Evolutionary conservation across 92 coral and sea anemone genomes (phyloP).

Genomic region (Meandrina meandrites): DNA sequence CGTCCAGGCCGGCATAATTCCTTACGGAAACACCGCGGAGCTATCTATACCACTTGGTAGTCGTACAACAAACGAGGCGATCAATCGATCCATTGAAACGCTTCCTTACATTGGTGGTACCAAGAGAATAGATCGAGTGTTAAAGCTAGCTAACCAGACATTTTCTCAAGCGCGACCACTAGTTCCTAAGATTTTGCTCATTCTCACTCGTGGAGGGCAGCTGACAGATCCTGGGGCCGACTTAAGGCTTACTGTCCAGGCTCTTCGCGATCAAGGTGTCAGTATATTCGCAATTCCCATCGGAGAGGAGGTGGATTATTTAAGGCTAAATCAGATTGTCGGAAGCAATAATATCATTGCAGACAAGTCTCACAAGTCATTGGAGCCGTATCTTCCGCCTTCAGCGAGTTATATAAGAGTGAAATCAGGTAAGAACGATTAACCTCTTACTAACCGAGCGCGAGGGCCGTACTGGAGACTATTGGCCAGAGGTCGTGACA

Average conservation of each 20-base stretch:
- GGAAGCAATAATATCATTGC: constrained; percentile 50
- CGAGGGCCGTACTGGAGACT: no score
- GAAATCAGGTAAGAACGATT: constrained; percentile 59
- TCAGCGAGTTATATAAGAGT: constrained; percentile 72
- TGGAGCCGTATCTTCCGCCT: constrained; percentile 61
- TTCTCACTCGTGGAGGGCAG: constrained; percentile 59
- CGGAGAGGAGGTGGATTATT: constrained; percentile 52
- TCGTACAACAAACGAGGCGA: constrained; percentile 48
- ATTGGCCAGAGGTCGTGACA: no score
- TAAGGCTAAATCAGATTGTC: constrained; percentile 41
- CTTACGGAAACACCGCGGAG: constrained; percentile 70
- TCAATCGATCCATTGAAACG: constrained; percentile 62
- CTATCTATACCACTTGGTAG: constrained; percentile 65
- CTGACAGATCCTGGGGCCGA: constrained; percentile 56
- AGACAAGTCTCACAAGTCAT: constrained; percentile 53
- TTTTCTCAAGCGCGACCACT: constrained; percentile 61
- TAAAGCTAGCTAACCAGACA: constrained; percentile 70
- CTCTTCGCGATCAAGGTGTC: constrained; percentile 66
- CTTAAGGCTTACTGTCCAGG: constrained; percentile 55
- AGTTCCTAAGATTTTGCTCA: constrained; percentile 74
- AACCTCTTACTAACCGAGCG: no score
- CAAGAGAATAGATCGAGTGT: constrained; percentile 64
- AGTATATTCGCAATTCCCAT: constrained; percentile 73
- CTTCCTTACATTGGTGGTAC: constrained; percentile 70
- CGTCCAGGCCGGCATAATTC: constrained; percentile 72